A percentile compares a stretch with the other conserved stretches of the same genome.
These are phyloP conservation scores for Anastrepha ludens DNA, from an alignment of 1,140 invertebrate species.

Conservation along the genomic window DNA sequence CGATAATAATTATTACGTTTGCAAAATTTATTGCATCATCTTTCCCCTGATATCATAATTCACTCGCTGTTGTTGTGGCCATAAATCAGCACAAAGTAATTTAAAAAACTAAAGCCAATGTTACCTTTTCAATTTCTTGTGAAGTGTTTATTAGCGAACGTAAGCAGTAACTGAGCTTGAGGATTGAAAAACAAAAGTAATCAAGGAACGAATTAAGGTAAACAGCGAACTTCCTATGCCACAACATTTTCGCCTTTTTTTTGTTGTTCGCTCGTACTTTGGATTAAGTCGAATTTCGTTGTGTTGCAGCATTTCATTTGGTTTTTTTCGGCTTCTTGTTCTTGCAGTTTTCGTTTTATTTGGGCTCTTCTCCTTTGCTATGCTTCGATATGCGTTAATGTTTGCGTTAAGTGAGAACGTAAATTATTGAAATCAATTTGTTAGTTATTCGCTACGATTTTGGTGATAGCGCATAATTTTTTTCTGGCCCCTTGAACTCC, in stretches of 20 bases:
- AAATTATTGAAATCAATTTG: constrained; percentile 40
- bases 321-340: neutral
- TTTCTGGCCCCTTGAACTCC: neutral
- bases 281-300: constrained; percentile 20
- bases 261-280: neutral
- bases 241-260: neutral
- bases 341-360: neutral
- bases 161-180: no score
- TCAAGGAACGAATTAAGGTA: neutral
- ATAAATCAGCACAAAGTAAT: constrained; percentile 37
- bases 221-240: neutral
- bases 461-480: neutral
- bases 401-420: neutral
- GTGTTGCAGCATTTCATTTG: neutral
- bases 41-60: constrained; percentile 48
- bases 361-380: neutral
- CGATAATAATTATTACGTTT: constrained; percentile 20
- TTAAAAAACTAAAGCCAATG: neutral
- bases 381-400: neutral
- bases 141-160: constrained; percentile 31
- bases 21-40: constrained; percentile 17
- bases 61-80: neutral
- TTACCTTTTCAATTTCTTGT: constrained; percentile 5
- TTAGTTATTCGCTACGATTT: neutral
- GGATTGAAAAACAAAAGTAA: neutral